Conservation (phyloP, 2,888 invertebrate species). For the Mimas tiliae region DNA sequence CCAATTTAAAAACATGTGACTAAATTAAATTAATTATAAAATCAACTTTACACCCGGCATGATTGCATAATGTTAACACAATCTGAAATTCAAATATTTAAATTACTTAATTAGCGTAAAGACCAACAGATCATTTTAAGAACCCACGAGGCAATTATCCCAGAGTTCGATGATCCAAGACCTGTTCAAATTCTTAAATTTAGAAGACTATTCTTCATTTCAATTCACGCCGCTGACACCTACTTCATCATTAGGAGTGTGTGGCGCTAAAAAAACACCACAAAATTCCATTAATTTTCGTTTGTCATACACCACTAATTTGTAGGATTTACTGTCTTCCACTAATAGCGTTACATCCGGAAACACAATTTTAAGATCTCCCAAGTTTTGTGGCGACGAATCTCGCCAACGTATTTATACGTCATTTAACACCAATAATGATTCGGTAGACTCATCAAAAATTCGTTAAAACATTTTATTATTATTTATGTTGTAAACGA, state of each 20-base stretch:
- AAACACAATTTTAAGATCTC: conserved; percentile 69
- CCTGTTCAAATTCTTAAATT: conserved; percentile 42
- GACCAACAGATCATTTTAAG: conserved; percentile 14
- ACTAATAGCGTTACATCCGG: conserved; percentile 79
- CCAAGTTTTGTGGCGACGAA: conserved; percentile 48
- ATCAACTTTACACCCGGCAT: not conserved
- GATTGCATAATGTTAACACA: not conserved
- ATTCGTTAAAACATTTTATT: conserved; percentile 65
- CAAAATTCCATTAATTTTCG: conserved; percentile 76
- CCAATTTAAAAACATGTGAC: not conserved
- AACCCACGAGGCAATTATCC: conserved; percentile 27
- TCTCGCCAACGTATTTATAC: conserved; percentile 74
- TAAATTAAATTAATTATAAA: not conserved
- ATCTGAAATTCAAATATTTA: conserved; percentile 1
- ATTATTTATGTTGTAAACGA: conserved; percentile 52
- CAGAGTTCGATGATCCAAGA: conserved; percentile 48
- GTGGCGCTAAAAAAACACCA: conserved; percentile 67
- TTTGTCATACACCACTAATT: conserved; percentile 82
- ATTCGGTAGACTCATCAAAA: conserved; percentile 64
- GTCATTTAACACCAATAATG: conserved; percentile 72
- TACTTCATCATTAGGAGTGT: conserved; percentile 72
- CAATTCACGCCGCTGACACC: conserved; percentile 64
- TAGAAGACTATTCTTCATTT: conserved; percentile 52
- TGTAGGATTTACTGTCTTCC: conserved; percentile 75
- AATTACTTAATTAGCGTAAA: not conserved